Percentiles rank a stretch among this genome's conserved stretches.
Conservation (phyloP, 1,140 invertebrate genomes). For the Leptestheria dahalacensis region DNA sequence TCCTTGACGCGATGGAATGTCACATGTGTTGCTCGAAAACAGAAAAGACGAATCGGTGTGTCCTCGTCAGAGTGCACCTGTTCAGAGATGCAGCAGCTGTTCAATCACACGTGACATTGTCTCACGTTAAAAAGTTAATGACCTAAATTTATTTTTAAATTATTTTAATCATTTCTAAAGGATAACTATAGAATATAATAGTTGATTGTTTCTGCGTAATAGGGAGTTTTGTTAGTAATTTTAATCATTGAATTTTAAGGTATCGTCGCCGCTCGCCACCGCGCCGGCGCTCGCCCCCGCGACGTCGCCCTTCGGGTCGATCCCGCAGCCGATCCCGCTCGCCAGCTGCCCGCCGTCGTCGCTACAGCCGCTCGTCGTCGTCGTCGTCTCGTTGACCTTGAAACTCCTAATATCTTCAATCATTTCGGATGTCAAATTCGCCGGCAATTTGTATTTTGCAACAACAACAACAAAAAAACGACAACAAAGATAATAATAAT, state of each 20-base stretch:
- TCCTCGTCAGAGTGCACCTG: too few relatives aligned
- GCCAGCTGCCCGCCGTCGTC: constrained; percentile 40
- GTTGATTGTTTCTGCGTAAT: background rate
- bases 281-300: constrained; percentile 38
- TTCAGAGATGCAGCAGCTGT: too few relatives aligned
- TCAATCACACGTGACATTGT: too few relatives aligned
- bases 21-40: too few relatives aligned
- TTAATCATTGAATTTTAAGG: too few relatives aligned
- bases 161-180: background rate
- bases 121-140: constrained; percentile 6
- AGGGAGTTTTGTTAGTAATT: background rate
- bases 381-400: constrained; percentile 51
- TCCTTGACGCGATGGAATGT: too few relatives aligned
- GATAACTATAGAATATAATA: too few relatives aligned
- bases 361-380: constrained; percentile 62
- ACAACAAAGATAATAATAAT: too few relatives aligned
- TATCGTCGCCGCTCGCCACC: constrained; percentile 26
- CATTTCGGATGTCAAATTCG: too few relatives aligned
- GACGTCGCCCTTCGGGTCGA: constrained; percentile 7
- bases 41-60: too few relatives aligned
- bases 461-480: too few relatives aligned
- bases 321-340: constrained; percentile 14
- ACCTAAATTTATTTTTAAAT: background rate
- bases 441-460: too few relatives aligned
- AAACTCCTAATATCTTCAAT: constrained; percentile 1